Conservation (phyloP, 2,113 vertebrate genomes). For the Silurus asotus region DNA sequence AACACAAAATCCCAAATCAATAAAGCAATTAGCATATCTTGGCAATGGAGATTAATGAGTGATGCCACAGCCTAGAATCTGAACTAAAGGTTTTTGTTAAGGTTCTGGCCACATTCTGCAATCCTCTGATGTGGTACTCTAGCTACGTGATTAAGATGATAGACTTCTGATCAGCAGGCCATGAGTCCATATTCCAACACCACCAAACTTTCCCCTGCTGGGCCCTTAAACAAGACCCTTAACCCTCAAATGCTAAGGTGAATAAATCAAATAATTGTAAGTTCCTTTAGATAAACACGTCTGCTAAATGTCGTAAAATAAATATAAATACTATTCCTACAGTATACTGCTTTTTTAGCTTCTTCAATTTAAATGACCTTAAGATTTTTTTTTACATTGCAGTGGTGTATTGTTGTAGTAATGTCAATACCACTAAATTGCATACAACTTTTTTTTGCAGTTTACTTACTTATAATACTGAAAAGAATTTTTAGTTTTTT, state of each 20-base stretch:
- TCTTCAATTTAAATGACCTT: background rate
- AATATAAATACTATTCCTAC: too few species aligned
- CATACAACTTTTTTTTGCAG: background rate
- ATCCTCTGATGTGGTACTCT: background rate
- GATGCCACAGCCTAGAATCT: conserved; percentile 54
- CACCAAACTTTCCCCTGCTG: too few species aligned
- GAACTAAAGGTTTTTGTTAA: conserved; percentile 50
- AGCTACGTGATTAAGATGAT: too few species aligned
- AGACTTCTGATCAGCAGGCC: too few species aligned
- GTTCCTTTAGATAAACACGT: too few species aligned
- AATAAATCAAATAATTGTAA: too few species aligned
- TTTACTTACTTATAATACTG: background rate
- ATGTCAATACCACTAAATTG: background rate
- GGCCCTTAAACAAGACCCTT: too few species aligned
- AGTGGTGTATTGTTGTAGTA: background rate
- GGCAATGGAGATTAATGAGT: conserved; percentile 61
- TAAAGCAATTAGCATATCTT: conserved; percentile 73
- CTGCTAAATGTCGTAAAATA: too few species aligned
- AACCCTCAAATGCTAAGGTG: too few species aligned
- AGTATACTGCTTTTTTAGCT: background rate
- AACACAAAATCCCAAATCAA: conserved; percentile 69
- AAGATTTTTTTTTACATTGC: background rate
- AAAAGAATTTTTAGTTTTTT: too few species aligned
- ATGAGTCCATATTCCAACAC: too few species aligned
- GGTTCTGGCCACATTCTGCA: conserved; percentile 38